Conservation (phyloP, 2,113 vertebrate genomes). For the Solenodon paradoxus region DNA sequence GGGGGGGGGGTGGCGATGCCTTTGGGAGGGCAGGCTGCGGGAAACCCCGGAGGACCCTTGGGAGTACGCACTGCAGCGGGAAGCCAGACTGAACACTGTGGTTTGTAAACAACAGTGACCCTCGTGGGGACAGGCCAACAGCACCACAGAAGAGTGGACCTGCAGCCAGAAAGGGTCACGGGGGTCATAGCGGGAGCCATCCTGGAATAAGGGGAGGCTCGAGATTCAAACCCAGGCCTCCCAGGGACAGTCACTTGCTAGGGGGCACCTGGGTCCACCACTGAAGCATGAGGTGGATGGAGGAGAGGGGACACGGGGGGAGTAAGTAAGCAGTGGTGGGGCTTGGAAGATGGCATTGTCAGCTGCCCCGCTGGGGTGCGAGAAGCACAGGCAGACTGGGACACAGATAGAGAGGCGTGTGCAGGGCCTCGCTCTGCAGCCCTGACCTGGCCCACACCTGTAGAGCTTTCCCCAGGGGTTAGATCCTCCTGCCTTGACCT, state of each 20-base stretch:
- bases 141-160: no score
- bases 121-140: no score
- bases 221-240: neutral
- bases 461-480: neutral
- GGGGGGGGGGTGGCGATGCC: slow-evolving; percentile 46
- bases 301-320: neutral
- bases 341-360: no score
- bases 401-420: neutral
- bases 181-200: no score
- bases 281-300: neutral
- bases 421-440: neutral
- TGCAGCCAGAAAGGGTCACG: no score
- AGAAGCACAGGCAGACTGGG: neutral
- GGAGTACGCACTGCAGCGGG: neutral
- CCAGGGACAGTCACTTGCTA: neutral
- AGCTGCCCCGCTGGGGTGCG: accelerated
- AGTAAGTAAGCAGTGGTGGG: neutral
- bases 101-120: slow-evolving; percentile 49
- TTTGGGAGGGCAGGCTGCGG: slow-evolving; percentile 38
- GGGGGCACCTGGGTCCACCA: neutral
- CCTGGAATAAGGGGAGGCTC: neutral
- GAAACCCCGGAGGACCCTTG: slow-evolving; percentile 58
- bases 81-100: slow-evolving; percentile 5
- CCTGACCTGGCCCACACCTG: neutral
- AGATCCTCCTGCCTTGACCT: no score